Evolutionary conservation across 2,113 vertebrate species (phyloP), one percentile per base, ranked within the genome.

Genomic region (Albula goreensis): DNA sequence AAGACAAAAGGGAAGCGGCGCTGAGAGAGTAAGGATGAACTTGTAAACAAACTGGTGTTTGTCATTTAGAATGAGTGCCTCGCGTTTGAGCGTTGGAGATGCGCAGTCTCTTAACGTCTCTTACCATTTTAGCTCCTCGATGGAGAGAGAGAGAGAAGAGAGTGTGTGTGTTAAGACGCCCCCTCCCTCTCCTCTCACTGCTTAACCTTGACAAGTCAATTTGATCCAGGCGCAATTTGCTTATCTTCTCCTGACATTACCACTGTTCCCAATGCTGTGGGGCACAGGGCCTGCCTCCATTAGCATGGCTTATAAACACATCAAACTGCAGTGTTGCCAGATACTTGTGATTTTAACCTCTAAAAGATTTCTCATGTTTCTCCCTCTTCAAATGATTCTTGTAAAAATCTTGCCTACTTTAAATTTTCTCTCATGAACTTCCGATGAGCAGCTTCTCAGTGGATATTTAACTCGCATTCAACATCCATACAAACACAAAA

Each of bases 151-250:
- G 90, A 85, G 31, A 41, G n/a, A 41, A 41, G 31, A 1, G 31
- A 41, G 31, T 41, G 31, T 41, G 31, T 41, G 31, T 41, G 88
- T 88, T 90, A 66, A 63, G 88, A 88, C 91, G 92, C 89, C 5
- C 83, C 86, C 88, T 89, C 86, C 89, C 90, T 88, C 90, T 84
- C 86, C 82, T 93, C 88, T 89, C 89, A 88, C 92, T 93, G 93
- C 92, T 94, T 95, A 95, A 95, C 95, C 95, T 95, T 95, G 94
- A 94, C 94, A 91, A 92, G 93, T 95, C 95, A 94, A 92, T 95
- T 92, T 94, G 93, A 94, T 94, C 91, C 93, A 91, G 87, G 88
- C 12, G 88, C 93, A 93, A 93, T 96, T 95, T 95, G 93, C 95
- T 95, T 95, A 94, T 95, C 94, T 94, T 85, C 91, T 89, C 90